Base-by-base conservation (phyloP, 2,113 vertebrate species). In the Sander vitreus region DNA sequence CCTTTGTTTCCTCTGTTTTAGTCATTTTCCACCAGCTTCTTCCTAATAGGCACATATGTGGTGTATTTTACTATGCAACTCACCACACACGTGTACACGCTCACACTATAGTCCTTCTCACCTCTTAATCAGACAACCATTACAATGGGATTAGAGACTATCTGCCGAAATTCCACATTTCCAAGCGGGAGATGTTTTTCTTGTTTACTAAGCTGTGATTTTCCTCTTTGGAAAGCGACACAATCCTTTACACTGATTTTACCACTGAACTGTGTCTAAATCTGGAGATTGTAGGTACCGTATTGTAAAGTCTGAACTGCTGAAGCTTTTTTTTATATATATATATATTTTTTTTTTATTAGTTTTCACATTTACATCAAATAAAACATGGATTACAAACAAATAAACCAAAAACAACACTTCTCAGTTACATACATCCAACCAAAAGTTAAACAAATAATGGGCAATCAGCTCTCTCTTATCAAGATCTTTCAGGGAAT, bases 81-180 rank as follows among this genome's bases (percentile, higher is more conserved):
- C 72, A 60, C 59, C 64, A 45, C 19, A 72, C 75, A 78, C 78
- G 65, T 43, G 67, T 6, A 25, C 63, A 25, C 58, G 45, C 70
- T 64, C 78, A 30, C 39, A 54, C 18, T 47, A 83, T 92, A 92
- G 90, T 93, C 83, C 90, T 74, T 74, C 81, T 92, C 91, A 93
- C 91, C 86, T 90, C 92, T 87, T 93, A 94, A 95, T 94, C 93
- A 94, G 93, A 95, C 93, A 95, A 92, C 87, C 94, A 92, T 94
- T 93, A 89, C 94, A 94, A 94, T 93, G 78, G 92, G 94, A 95
- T 95, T 95, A 95, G 85, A 84, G 87, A 55, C 86, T 78, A 90
- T 93, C 92, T 88, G 86, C 88, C 88, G 88, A 92, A 92, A 90
- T 91, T 85, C 87, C 81, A 73, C 81, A 77, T 93, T 88, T 92